A percentile compares a stretch with the other conserved stretches of the same genome.
phyloP scores from a whole-genome alignment of 2,888 invertebrate species.

The Ctenicera cuprea region DNA sequence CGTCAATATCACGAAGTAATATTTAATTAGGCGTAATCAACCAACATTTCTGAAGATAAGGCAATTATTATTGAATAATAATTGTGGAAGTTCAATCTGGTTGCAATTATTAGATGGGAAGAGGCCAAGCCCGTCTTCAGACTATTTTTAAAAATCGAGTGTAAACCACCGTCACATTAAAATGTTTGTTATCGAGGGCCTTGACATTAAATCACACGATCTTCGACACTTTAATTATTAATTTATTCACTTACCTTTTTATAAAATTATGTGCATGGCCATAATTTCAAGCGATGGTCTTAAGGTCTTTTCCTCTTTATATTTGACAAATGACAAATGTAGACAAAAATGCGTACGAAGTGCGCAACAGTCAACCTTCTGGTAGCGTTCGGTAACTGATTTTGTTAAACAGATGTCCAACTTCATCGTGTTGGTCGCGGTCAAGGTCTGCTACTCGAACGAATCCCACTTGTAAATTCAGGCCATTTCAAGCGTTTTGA shows the following conservation, averaged over 20 bases:
- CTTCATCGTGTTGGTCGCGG: too few species aligned
- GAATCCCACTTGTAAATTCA: too few species aligned
- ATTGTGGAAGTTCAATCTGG: background rate
- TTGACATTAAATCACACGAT: background rate
- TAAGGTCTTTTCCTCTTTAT: constrained; percentile 22
- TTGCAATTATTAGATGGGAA: constrained; percentile 5
- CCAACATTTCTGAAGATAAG: background rate
- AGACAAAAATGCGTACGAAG: constrained; percentile 6
- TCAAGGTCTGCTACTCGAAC: too few species aligned
- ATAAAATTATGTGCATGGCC: constrained; percentile 38
- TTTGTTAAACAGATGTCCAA: too few species aligned
- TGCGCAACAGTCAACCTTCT: background rate
- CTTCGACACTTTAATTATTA: background rate
- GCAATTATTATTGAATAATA: background rate
- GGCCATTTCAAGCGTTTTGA: too few species aligned
- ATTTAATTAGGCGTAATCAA: too few species aligned
- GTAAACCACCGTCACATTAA: background rate
- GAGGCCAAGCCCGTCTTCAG: constrained; percentile 18
- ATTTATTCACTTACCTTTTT: constrained; percentile 31
- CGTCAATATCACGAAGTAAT: background rate
- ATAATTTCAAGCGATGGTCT: constrained; percentile 20
- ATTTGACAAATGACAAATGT: constrained; percentile 39
- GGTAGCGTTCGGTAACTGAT: too few species aligned
- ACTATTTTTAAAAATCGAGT: constrained; percentile 3
- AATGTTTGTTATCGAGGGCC: background rate